phyloP scores from a whole-genome alignment of 92 coral and sea anemone genomes.

The Blastomussa wellsi region DNA sequence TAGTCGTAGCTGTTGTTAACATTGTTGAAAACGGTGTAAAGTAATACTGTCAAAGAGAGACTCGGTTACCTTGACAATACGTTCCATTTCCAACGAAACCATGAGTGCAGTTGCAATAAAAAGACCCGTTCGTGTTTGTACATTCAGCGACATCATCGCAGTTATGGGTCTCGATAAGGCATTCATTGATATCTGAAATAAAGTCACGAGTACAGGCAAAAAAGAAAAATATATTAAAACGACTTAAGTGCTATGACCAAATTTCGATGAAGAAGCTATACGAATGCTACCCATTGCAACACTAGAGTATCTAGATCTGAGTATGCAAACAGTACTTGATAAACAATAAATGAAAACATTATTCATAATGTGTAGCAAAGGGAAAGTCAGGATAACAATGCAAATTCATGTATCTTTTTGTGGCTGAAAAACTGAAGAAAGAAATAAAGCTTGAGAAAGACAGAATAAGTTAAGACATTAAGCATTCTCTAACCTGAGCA shows the following conservation, averaged over 20 bases:
- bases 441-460: not conserved
- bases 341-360: too few relatives aligned
- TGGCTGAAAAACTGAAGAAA: too few relatives aligned
- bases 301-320: too few relatives aligned
- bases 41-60: too few relatives aligned
- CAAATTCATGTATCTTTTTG: too few relatives aligned
- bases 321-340: too few relatives aligned
- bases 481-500: constrained; percentile 40
- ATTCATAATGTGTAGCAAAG: too few relatives aligned
- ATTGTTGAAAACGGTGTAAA: too few relatives aligned
- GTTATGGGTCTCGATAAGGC: constrained; percentile 51
- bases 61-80: constrained; percentile 60
- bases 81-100: constrained; percentile 74
- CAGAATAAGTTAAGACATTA: not conserved
- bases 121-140: constrained; percentile 57
- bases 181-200: constrained; percentile 64
- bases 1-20: not conserved
- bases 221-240: not conserved
- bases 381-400: too few relatives aligned
- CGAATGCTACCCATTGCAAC: too few relatives aligned
- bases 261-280: not conserved
- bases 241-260: not conserved
- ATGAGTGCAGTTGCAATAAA: constrained; percentile 57
- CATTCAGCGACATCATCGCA: constrained; percentile 71
- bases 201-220: not conserved